These are phyloP conservation scores for Dasypus novemcinctus DNA, from an alignment of 2,113 vertebrate genomes.

Conservation along the genomic window DNA sequence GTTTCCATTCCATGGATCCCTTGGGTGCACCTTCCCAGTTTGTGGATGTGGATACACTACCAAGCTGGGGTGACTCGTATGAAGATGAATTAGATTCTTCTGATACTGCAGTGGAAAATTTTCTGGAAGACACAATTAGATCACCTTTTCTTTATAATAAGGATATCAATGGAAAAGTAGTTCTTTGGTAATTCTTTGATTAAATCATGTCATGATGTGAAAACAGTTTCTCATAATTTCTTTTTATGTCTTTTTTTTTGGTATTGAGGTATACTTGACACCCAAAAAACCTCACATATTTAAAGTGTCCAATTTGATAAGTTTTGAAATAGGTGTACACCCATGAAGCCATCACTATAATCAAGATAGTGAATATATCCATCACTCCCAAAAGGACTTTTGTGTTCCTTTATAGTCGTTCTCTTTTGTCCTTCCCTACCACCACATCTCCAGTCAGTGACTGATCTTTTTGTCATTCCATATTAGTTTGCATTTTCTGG, in stretches of 20 bases:
- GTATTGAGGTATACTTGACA: not conserved
- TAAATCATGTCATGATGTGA: not conserved
- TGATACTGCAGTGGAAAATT: conserved; percentile 67
- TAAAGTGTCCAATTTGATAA: not conserved
- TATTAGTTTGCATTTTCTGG: not conserved
- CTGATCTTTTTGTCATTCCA: not conserved
- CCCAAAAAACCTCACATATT: not conserved
- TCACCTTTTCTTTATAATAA: conserved; percentile 94
- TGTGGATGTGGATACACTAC: conserved; percentile 91
- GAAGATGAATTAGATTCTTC: conserved; percentile 74
- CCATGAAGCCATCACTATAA: not conserved
- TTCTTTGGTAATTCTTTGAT: conserved; percentile 90
- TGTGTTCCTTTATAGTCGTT: not conserved
- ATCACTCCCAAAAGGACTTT: not conserved
- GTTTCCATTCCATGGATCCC: conserved; percentile 91
- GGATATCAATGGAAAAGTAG: conserved; percentile 92
- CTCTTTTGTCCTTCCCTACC: not conserved
- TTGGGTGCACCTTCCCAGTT: conserved; percentile 97
- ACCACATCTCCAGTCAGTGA: not conserved
- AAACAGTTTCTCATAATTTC: not conserved
- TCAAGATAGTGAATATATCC: not conserved
- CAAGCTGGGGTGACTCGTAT: conserved; percentile 87
- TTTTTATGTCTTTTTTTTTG: not conserved
- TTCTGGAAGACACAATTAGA: conserved; percentile 74
- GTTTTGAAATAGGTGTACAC: not conserved